Evolutionary conservation across 2,888 invertebrate species (phyloP).

Genomic region (Eurois occulta): DNA sequence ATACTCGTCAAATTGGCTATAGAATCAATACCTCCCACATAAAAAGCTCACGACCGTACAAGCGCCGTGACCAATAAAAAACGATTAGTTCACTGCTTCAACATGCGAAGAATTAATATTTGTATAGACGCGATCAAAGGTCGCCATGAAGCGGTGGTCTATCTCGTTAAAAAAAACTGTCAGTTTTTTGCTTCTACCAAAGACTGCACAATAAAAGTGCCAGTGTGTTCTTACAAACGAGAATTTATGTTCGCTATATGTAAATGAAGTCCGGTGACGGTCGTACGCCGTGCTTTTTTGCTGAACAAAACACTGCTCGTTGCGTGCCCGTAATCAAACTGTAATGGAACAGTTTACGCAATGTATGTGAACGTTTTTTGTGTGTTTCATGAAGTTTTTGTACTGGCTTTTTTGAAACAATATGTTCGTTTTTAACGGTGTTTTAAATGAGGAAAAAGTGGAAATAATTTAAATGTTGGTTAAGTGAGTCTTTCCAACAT

Average conservation of each 20-base stretch:
- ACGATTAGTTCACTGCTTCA: conserved; percentile 80
- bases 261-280: conserved; percentile 85
- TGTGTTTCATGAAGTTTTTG: conserved; percentile 50
- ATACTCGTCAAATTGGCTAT: conserved; percentile 71
- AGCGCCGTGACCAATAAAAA: conserved; percentile 81
- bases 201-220: conserved; percentile 89
- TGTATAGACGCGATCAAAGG: conserved; percentile 86
- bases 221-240: conserved; percentile 89
- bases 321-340: conserved; percentile 72
- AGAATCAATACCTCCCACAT: conserved; percentile 77
- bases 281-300: conserved; percentile 76
- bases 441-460: conserved; percentile 41
- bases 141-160: conserved; percentile 79
- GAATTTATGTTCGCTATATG: conserved; percentile 89
- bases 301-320: conserved; percentile 73
- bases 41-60: conserved; percentile 74
- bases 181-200: conserved; percentile 84
- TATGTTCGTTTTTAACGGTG: conserved; percentile 34
- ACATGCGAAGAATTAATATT: conserved; percentile 86
- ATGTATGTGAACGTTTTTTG: conserved; percentile 70
- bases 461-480: conserved; percentile 27
- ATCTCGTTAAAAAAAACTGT: conserved; percentile 82
- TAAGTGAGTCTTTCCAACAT: conserved; percentile 24
- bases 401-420: conserved; percentile 52
- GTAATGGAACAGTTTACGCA: conserved; percentile 74